Base-by-base conservation (phyloP, 2,888 invertebrate genomes). In the Plagodis dolabraria region DNA sequence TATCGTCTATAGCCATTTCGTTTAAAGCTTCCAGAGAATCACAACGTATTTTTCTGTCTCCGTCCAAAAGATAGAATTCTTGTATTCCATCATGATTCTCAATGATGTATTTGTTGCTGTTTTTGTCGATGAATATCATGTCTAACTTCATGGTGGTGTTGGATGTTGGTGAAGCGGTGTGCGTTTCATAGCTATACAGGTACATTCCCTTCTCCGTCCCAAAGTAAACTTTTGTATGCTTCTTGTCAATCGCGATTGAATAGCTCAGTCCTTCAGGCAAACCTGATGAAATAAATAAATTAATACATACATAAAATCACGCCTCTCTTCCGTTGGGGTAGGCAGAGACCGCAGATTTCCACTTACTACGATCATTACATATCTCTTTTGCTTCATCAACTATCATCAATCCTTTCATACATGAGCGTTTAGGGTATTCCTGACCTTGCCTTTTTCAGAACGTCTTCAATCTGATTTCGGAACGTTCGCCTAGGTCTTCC, bases 191-290 rank as follows among this genome's bases (percentile, higher is more conserved):
- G 65, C 83, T 76, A 66, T 86, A 90, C 8, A 56, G 65, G 64
- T 74, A 91, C 56, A 91, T 81, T 33, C 90, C 90, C 56, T 77
- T 72, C n/a, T 75, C 82, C 22, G 90, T 89, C 7, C 87, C 89
- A 57, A 91, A 88, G 67, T 83, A 90, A 8, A 89, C 85, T 65
- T 80, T 80, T 0, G 71, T 63, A 33, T 80, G 72, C 34, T 79
- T 83, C 64, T 80, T 81, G 66, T 89, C 89, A 11, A 89, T 68
- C 5, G 90, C 90, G 52, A 90, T 74, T 2, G 89, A 89, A 67
- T 89, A 89, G 64, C 87, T 84, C 33, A 76, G 69, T 7, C 82
- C 80, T 53, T 84, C 78, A 5, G 90, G 89, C 66, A 89, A 75
- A 64, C 89, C 89, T 89, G 57, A 7, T 38, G 22, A 22, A 22